Evolutionary conservation across 2,888 invertebrate genomes (phyloP).

Genomic region (Pachydiplax longipennis): DNA sequence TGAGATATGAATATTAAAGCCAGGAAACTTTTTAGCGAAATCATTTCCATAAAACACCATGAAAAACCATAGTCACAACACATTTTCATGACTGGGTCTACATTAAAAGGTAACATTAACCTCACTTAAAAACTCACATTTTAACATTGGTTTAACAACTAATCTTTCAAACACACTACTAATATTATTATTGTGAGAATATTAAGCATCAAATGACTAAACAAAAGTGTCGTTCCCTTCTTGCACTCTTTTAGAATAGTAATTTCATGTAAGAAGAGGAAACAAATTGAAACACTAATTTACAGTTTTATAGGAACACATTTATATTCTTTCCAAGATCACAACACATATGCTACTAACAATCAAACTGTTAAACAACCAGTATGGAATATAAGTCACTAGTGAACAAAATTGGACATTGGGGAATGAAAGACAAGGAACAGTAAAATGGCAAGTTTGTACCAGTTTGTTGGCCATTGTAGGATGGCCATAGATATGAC

Average conservation of each 20-base stretch:
- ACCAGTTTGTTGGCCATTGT: slow-evolving; percentile 46
- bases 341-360: slow-evolving; percentile 51
- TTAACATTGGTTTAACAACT: slow-evolving; percentile 30
- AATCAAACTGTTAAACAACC: slow-evolving; percentile 51
- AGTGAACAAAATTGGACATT: slow-evolving; percentile 49
- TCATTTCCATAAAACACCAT: slow-evolving; percentile 37
- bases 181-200: slow-evolving; percentile 21
- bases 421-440: slow-evolving; percentile 48
- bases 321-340: slow-evolving; percentile 52
- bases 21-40: slow-evolving; percentile 23
- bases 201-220: slow-evolving; percentile 37
- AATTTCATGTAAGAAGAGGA: slow-evolving; percentile 36
- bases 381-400: slow-evolving; percentile 51
- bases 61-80: slow-evolving; percentile 43
- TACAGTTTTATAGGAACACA: slow-evolving; percentile 52
- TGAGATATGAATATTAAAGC: slow-evolving; percentile 34
- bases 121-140: slow-evolving; percentile 44
- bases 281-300: slow-evolving; percentile 45
- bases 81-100: slow-evolving; percentile 36
- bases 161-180: slow-evolving; percentile 40
- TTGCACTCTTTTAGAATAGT: slow-evolving; percentile 28
- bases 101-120: slow-evolving; percentile 42
- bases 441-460: slow-evolving; percentile 49
- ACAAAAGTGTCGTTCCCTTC: slow-evolving; percentile 33
- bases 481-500: slow-evolving; percentile 45